Evolutionary conservation across 1,140 invertebrate genomes (phyloP).

Genomic region (Zaprionus ornatus): DNA sequence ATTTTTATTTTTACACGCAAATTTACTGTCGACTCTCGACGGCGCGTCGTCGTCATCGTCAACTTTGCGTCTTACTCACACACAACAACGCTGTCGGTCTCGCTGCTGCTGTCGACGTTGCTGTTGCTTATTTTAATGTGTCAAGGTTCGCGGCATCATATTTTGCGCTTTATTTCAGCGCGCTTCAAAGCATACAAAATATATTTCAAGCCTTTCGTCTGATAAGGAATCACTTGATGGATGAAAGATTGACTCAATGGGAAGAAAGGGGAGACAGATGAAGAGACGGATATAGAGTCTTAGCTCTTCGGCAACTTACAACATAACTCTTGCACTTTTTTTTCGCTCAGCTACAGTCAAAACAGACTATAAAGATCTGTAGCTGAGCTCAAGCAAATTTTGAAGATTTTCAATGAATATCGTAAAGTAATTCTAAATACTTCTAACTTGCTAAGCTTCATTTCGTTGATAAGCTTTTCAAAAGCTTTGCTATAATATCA

Average conservation of each 20-base stretch:
- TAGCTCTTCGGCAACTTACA: background rate
- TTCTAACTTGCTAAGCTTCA: too few relatives aligned
- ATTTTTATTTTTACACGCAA: conserved; percentile 78
- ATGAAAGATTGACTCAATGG: conserved; percentile 1
- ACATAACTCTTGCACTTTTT: background rate
- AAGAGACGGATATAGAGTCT: background rate
- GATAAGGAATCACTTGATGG: conserved; percentile 12
- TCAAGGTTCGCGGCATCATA: conserved; percentile 82
- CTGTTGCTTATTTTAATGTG: conserved; percentile 78
- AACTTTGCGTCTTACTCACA: conserved; percentile 40
- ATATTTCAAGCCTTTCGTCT: conserved; percentile 23
- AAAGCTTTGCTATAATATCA: too few relatives aligned
- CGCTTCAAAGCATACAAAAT: conserved; percentile 64
- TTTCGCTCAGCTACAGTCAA: too few relatives aligned
- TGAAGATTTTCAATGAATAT: too few relatives aligned
- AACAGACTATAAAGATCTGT: too few relatives aligned
- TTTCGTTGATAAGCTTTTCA: too few relatives aligned
- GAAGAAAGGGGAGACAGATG: background rate
- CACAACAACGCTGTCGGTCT: conserved; percentile 6
- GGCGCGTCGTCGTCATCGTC: conserved; percentile 22
- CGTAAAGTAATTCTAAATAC: too few relatives aligned
- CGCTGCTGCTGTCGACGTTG: conserved; percentile 9
- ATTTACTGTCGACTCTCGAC: conserved; percentile 64
- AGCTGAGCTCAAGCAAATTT: too few relatives aligned
- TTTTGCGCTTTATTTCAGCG: conserved; percentile 75